Base-by-base conservation (phyloP, 1,140 invertebrate genomes). In the Mactra quadrangularis region DNA sequence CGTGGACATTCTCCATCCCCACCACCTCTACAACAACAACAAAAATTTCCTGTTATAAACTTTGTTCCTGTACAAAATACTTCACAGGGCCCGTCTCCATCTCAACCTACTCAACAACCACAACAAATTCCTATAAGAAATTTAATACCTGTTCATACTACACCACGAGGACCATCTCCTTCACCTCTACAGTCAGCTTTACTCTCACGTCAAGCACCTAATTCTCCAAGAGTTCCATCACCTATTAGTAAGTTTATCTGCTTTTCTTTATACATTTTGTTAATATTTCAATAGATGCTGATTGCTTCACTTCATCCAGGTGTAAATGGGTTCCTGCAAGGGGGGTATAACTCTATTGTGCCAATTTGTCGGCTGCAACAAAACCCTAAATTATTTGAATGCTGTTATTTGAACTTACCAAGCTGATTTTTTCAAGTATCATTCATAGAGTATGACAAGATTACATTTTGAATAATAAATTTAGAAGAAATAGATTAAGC, bases 181-280 rank as follows among this genome's bases (percentile, higher is more conserved):
- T 84, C 84, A 25, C 79, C 87, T 1, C 75, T 89, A 13, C 87
- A 87, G 33, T 89, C 88, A 41, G 79, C 85, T 60, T 82, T 90
- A 57, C 64, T 90, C 27, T 71, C 85, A 35, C 91, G 90, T 70
- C 93, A 84, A 35, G 86, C 87, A 25, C 78, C 88, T 72, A 84
- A 88, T 22, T 88, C 90, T 55, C 88, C 92, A 27, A 85, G 90
- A 74, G 86, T 92, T 60, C 92, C 92, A 25, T 93, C 93, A 19
- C 93, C 93, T 38, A 89, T 93, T 50, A 92, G 92, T 93, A 87
- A 89, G 89, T 88, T 59, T 53, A 53, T 72, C 53, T 35, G n/a
- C 33, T 66, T n/a, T n/a, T n/a, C n/a, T n/a, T n/a, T n/a, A n/a
- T n/a, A 22, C 31, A 60, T 22, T 27, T 11, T 59, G 17, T 13